Evolutionary conservation across 2,113 vertebrate genomes (phyloP).

Genomic region (Melanerpes formicivorus): DNA sequence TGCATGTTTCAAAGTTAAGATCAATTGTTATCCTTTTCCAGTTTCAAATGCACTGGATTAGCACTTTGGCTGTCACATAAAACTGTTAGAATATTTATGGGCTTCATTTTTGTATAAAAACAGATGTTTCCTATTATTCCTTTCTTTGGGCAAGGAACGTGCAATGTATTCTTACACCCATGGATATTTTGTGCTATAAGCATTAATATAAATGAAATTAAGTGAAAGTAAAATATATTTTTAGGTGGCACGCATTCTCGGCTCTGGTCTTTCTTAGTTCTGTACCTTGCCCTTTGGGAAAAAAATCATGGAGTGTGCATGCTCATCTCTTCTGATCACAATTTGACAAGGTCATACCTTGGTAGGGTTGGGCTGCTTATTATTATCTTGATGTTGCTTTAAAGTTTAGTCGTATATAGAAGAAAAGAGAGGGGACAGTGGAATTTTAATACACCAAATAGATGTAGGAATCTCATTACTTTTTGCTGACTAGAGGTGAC

Average conservation of each 20-base stretch:
- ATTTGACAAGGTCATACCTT: conserved; percentile 52
- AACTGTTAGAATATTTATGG: conserved; percentile 50
- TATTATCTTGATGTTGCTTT: conserved; percentile 43
- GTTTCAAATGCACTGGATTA: conserved; percentile 27
- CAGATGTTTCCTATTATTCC: background rate
- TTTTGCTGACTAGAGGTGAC: background rate
- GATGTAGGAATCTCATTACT: background rate
- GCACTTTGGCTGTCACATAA: conserved; percentile 3
- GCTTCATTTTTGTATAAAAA: background rate
- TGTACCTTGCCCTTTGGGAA: conserved; percentile 19
- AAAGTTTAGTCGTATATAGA: background rate
- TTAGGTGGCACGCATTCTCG: background rate
- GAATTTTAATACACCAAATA: background rate
- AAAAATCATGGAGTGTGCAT: background rate
- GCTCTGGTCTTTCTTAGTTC: background rate
- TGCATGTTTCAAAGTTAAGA: conserved; percentile 41
- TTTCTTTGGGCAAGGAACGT: background rate
- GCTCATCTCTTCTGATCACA: conserved; percentile 40
- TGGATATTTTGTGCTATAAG: background rate
- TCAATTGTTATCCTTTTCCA: conserved; percentile 38
- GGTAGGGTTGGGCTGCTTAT: conserved; percentile 26
- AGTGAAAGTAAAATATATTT: background rate
- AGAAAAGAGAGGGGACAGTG: background rate
- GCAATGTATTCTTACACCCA: background rate
- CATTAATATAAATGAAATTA: conserved; percentile 3